These are phyloP conservation scores for Ophioninae sp. DNA, from an alignment of 2,888 invertebrate species.

Conservation along the genomic window DNA sequence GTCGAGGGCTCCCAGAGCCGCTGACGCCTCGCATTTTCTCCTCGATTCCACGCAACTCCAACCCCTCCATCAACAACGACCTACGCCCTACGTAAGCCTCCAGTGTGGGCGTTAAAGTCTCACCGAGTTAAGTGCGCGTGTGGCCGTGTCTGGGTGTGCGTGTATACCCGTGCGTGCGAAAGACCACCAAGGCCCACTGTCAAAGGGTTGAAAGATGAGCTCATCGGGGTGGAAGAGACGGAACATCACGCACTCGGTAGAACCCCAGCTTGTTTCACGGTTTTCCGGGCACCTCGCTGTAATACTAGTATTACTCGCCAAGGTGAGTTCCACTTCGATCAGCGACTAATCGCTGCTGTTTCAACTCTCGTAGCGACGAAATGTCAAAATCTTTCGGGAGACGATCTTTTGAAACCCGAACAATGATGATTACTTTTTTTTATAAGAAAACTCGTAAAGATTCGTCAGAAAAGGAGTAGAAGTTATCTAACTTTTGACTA, in stretches of 20 bases:
- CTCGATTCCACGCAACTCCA: conserved; percentile 39
- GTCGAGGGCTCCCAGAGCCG: conserved; percentile 37
- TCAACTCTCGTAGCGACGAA: background rate
- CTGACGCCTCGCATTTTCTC: conserved; percentile 58
- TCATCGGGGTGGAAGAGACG: conserved; percentile 57
- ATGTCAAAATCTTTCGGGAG: background rate
- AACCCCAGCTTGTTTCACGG: conserved; percentile 45
- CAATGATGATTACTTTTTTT: background rate
- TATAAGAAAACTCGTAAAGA: background rate
- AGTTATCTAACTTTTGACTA: background rate
- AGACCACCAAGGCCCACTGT: conserved; percentile 41
- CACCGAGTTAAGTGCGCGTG: conserved; percentile 4
- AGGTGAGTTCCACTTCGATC: conserved; percentile 42
- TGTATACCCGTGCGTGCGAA: background rate
- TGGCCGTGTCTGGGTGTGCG: conserved; percentile 1
- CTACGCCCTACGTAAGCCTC: conserved; percentile 38
- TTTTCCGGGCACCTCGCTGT: conserved; percentile 52
- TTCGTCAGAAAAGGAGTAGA: background rate
- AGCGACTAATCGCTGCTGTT: background rate
- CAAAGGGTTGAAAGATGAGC: conserved; percentile 62
- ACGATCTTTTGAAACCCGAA: too few species aligned
- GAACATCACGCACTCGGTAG: conserved; percentile 42
- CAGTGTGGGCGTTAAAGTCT: conserved; percentile 27
- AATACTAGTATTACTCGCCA: conserved; percentile 52
- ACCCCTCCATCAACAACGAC: conserved; percentile 32